These are phyloP conservation scores for Zootoca vivipara DNA, from an alignment of 2,113 vertebrate species.

Conservation along the genomic window DNA sequence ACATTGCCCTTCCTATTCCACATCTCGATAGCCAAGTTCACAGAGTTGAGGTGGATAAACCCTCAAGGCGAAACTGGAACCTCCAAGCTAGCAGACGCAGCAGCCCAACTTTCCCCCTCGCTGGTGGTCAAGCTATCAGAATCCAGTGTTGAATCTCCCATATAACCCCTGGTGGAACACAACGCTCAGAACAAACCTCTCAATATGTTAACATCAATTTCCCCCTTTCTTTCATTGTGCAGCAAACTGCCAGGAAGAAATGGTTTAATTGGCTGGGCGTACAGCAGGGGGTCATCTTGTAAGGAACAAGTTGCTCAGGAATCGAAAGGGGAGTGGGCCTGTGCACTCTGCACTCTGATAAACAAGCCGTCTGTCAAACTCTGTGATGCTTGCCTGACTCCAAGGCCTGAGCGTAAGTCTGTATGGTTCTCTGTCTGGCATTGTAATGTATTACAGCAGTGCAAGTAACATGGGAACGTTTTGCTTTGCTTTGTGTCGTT, in stretches of 20 bases:
- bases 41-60: not conserved
- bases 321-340: conserved; percentile 89
- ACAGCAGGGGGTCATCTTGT: conserved; percentile 48
- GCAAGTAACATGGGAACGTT: not conserved
- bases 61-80: not conserved
- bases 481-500: not conserved
- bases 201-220: conserved; percentile 57
- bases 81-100: not conserved
- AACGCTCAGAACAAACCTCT: conserved; percentile 51
- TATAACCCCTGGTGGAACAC: not conserved
- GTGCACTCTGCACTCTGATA: conserved; percentile 86
- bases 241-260: conserved; percentile 84
- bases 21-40: conserved; percentile 27
- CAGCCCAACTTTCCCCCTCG: not conserved
- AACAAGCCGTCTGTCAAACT: conserved; percentile 80
- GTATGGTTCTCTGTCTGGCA: conserved; percentile 23
- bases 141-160: conserved; percentile 1
- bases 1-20: not conserved
- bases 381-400: conserved; percentile 89
- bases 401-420: conserved; percentile 84
- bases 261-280: conserved; percentile 76
- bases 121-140: conserved; percentile 15
- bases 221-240: conserved; percentile 44
- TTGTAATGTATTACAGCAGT: not conserved
- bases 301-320: conserved; percentile 74